Percentiles rank a stretch among this genome's conserved stretches.
These are phyloP conservation scores for Heterodera schachtii DNA, from an alignment of 1,140 invertebrate genomes.

Conservation along the genomic window DNA sequence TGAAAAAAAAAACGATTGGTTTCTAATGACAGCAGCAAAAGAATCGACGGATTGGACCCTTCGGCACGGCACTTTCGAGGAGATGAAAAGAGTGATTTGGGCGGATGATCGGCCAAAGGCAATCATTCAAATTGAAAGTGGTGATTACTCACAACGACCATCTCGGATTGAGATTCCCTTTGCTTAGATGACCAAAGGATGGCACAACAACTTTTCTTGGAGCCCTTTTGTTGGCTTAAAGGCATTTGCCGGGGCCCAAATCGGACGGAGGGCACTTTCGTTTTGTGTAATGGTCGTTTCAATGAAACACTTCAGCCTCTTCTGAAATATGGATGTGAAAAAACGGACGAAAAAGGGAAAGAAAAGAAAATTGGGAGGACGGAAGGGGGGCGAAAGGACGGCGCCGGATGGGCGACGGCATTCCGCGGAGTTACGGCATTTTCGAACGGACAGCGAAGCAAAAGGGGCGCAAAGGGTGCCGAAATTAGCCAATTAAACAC, in stretches of 20 bases:
- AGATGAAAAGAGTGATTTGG: background rate
- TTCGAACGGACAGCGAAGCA: background rate
- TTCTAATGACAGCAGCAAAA: background rate
- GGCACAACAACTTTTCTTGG: background rate
- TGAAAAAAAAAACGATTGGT: background rate
- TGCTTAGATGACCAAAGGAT: background rate
- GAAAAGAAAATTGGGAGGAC: background rate
- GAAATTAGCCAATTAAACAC: background rate
- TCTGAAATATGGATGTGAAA: background rate
- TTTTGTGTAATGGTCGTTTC: background rate
- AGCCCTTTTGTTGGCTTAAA: constrained; percentile 2
- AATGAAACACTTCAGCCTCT: background rate
- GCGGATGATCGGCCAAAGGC: background rate
- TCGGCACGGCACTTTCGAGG: background rate
- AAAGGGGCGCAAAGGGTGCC: background rate
- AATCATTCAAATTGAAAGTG: background rate
- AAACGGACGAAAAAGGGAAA: constrained; percentile 6
- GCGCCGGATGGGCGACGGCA: background rate
- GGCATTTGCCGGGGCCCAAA: background rate
- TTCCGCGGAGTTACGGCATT: background rate
- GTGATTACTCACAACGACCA: background rate
- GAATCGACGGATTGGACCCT: background rate
- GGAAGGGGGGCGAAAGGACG: background rate
- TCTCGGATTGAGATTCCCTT: background rate
- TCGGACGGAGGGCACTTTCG: background rate